Evolutionary conservation across 2,888 invertebrate genomes (phyloP), one percentile per base, ranked within the genome.

Genomic region (Patella ulyssiponensis): DNA sequence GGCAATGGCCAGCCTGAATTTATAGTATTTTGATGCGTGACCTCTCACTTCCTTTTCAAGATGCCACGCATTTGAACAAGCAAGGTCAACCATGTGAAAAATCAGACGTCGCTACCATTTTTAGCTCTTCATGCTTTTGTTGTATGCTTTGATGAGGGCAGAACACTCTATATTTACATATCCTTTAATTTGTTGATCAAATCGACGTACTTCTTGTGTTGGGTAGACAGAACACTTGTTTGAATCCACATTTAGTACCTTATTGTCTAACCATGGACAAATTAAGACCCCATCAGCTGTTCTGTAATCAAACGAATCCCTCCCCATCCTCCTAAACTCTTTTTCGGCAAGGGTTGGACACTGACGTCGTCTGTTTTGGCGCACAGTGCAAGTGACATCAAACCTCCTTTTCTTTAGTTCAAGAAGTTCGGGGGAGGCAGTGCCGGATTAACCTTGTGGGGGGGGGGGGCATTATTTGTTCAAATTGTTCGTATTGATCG

Each of bases 51-150:
- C 54, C 54, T 54, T 54, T 17, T 54, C 54, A 54, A 54, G 12
- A 54, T 54, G 44, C 79, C 79, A 79, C 0, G 79, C 72, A 74
- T 79, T 76, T n/a, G 56, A 52, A 51, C 52, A 20, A 20, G 73
- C 73, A 15, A 79, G 44, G 54, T 79, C 79, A 12, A 74, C 15
- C 2, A 79, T n/a, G 73, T 79, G 79, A 20, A 76, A 79, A 12
- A 79, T 54, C 33, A 77, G 33, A 1, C 73, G 27, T 27, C 54
- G 73, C 71, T 79, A 79, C 79, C 79, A 79, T 52, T 79, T 73
- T 11, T 52, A n/a, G n/a, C n/a, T n/a, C n/a, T n/a, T n/a, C n/a
- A n/a, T n/a, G n/a, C n/a, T n/a, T n/a, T n/a, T n/a, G n/a, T n/a
- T n/a, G n/a, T n/a, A n/a, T n/a, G n/a, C n/a, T n/a, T n/a, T n/a